Evolutionary conservation across 2,888 invertebrate species (phyloP), one percentile per base, ranked within the genome.

Genomic region (Melanostoma mellinum): DNA sequence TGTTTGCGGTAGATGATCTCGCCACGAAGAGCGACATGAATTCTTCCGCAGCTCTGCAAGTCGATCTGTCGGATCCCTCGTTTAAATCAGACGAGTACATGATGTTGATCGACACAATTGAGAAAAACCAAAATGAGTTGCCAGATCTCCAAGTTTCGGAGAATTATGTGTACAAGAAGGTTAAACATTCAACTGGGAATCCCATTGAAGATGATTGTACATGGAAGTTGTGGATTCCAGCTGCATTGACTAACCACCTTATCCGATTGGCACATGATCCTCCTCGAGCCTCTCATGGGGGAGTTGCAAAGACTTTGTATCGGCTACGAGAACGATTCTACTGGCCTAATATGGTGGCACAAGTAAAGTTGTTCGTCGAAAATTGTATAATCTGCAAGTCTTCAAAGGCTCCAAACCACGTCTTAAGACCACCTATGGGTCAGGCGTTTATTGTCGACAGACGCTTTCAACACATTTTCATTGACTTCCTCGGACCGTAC

Each of bases 261-360:
- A n/a, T n/a, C n/a, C 56, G 32, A 56, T 8, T 40, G 56, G 56
- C 56, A 5, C 56, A 56, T 56, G 56, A 56, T 30, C 56, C 56
- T 0, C 56, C 56, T 56, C 38, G 4, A 40, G 56, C 40, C 1
- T 56, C 56, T 8, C 56, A 56, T 20, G 40, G 40, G 5, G 40
- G 56, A 36, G 53, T 53, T 10, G n/a, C 53, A 53, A 53, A 35
- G 53, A 53, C 53, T n/a, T 55, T 36, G n/a, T 55, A 55, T 55
- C 55, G 55, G 2, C 55, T 38, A 6, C 20, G 55, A 38, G 4
- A 35, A n/a, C 53, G 35, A 52, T 52, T 52, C 20, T 52, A 33
- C 32, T 52, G 52, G 52, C 52, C 20, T 20, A 20, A 20, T 20
- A 46, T 46, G 46, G 46, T 9, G 46, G 46, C 46, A 3, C n/a